Base-by-base conservation (phyloP, 1,140 invertebrate genomes). In the Pseudoatta argentina region DNA sequence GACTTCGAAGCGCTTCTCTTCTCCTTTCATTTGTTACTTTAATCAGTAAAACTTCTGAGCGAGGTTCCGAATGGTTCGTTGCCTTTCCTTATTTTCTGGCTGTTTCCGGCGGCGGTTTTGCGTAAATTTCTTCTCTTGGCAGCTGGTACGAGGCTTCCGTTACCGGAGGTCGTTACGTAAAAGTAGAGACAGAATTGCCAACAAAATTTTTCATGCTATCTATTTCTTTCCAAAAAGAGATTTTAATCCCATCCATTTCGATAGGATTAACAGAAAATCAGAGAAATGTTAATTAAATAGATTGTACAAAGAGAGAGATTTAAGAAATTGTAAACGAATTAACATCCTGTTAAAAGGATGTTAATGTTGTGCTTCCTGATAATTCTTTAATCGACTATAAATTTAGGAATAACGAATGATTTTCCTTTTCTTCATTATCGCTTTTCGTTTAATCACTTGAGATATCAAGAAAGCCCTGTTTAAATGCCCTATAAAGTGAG, bases 11-110 rank as follows among this genome's bases (percentile, higher is more conserved):
- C 2, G 3, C 2, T 53, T 77, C 34, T 83, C 14, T 24, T 63
- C 14, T 27, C 8, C 61, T 30, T 16, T 30, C 73, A 51, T 72
- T 55, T 75, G 39, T 83, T 73, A 75, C 55, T 73, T 73, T 83
- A 83, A 61, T 73, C 69, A 34, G 69, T 73, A 61, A 75, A 75
- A 83, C 57, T 83, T 83, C 18, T 34, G 30, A 21, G 8, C 53
- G 7, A 73, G 39, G 16, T 73, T 24, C 21, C 55, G 39, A 73
- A 83, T 83, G 79, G 79, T 75, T 83, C 69, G 67, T 72, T 75
- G 79, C 69, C 14, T 82, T 82, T 82, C 34, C 69, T 83, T 83
- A 83, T 83, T 83, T 83, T 83, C 79, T 55, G 79, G 27, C 69
- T 44, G n/a, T 83, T 75, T 83, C 69, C 79, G 14, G 12, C 6